Conservation (phyloP, 2,113 vertebrate species). For the Chelonoidis abingdonii region DNA sequence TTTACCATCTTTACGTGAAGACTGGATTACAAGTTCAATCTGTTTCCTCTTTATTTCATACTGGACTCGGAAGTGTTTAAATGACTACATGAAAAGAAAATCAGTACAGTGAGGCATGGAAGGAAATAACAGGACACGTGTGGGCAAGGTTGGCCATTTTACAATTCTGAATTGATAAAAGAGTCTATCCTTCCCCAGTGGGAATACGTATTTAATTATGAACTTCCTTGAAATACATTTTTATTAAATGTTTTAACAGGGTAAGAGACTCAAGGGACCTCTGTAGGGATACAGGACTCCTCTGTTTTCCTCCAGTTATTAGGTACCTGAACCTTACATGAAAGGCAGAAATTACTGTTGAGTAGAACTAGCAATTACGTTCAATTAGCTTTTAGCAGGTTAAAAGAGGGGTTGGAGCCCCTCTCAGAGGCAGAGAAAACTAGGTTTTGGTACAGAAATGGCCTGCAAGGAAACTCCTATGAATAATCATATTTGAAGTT, state of each 20-base stretch:
- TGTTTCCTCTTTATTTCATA: constrained; percentile 95
- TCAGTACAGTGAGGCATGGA: background rate
- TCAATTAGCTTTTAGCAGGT: background rate
- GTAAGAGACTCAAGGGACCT: background rate
- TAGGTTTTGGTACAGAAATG: background rate
- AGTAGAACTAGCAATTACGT: background rate
- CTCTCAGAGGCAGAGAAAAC: background rate
- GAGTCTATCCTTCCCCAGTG: background rate
- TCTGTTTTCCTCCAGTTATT: background rate
- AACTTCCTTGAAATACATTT: background rate
- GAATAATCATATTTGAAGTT: background rate
- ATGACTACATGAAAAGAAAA: constrained; percentile 82
- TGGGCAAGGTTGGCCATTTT: background rate
- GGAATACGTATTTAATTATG: background rate
- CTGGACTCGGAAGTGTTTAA: constrained; percentile 92
- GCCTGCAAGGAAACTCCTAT: background rate
- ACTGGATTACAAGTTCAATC: constrained; percentile 87
- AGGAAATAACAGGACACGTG: constrained; percentile 6
- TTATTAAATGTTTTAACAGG: background rate
- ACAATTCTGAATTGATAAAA: background rate
- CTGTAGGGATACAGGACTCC: background rate
- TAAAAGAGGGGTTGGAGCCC: background rate
- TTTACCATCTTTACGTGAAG: constrained; percentile 90
- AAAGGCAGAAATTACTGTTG: background rate
- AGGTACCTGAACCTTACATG: background rate